phyloP scores from a whole-genome alignment of 2,888 invertebrate genomes.

The Thecophora atra region DNA sequence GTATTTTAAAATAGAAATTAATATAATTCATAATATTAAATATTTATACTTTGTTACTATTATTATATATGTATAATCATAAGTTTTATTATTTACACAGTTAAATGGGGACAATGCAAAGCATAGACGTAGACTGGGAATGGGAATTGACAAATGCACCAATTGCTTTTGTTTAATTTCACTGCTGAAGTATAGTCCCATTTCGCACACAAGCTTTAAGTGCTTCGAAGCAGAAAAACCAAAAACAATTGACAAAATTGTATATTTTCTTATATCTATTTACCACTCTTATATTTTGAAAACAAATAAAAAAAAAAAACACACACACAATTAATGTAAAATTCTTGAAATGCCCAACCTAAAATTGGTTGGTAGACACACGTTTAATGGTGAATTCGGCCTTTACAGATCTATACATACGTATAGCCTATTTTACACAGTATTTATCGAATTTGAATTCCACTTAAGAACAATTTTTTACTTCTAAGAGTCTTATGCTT shows the following conservation, averaged over 20 bases:
- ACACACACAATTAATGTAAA: neutral
- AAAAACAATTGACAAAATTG: conserved; percentile 44
- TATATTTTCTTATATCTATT: conserved; percentile 46
- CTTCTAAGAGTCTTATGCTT: conserved; percentile 53
- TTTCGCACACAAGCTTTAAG: neutral
- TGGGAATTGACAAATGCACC: no score
- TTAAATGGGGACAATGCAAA: no score
- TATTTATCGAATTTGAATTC: conserved; percentile 21
- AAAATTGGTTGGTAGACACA: conserved; percentile 11
- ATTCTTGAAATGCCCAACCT: neutral
- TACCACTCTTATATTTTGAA: conserved; percentile 30
- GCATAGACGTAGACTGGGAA: no score
- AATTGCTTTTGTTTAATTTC: neutral
- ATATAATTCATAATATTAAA: neutral
- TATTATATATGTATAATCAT: neutral
- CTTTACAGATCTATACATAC: neutral
- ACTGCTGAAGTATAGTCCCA: neutral
- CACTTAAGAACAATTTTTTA: conserved; percentile 49
- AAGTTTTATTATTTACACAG: no score
- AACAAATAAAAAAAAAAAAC: conserved; percentile 9
- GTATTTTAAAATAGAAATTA: neutral
- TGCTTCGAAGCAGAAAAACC: conserved; percentile 35
- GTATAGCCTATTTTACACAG: conserved; percentile 26
- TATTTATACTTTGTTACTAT: neutral
- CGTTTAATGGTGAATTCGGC: conserved; percentile 13